Base-by-base conservation (phyloP, 2,113 vertebrate species). In the Tragelaphus buxtoni region DNA sequence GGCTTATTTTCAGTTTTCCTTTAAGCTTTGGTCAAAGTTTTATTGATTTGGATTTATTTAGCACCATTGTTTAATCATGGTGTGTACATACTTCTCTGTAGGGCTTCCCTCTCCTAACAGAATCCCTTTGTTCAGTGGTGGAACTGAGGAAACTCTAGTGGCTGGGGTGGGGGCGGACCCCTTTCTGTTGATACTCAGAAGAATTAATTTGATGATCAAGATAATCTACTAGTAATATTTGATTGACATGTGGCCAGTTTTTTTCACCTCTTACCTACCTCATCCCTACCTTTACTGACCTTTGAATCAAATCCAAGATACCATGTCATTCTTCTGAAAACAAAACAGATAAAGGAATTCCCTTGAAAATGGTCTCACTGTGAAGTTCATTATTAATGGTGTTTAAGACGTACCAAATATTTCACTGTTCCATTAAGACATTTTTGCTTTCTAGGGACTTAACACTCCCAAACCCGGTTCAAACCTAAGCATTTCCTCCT, bases 401-500 rank as follows among this genome's bases (percentile, higher is more conserved):
- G 42, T 39, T 32, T 76, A 69, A 94, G n/a, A 86, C 35, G 4
- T 77, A 32, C 32, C 58, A 91, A 69, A 51, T 94, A 47, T 92
- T 93, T 90, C 42, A 56, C 86, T 90, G 17, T 87, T 88, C 22
- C 55, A 49, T 63, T 77, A 77, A 69, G 51, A 90, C 5, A 90
- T 16, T 90, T 95, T 95, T 97, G 65, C 65, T 94, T 96, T 97
- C 28, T 18, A 28, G 76, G 72, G 39, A 80, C 22, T 96, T 80
- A 81, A 14, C n/a, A 30, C 30, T 18, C 35, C 45, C 22, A 20
- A 28, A 6, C 55, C 39, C 5, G 22, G 32, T 79, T 93, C n/a
- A 97, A 81, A 39, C 79, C 32, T 51, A 8, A 94, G 61, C 32
- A 35, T 74, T 94, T 82, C 58, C 39, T 97, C 55, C 22, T 17